A percentile compares a stretch with the other conserved stretches of the same genome.
These are phyloP conservation scores for Lepisosteus oculatus DNA, from an alignment of 2,113 vertebrate genomes.

Conservation along the genomic window DNA sequence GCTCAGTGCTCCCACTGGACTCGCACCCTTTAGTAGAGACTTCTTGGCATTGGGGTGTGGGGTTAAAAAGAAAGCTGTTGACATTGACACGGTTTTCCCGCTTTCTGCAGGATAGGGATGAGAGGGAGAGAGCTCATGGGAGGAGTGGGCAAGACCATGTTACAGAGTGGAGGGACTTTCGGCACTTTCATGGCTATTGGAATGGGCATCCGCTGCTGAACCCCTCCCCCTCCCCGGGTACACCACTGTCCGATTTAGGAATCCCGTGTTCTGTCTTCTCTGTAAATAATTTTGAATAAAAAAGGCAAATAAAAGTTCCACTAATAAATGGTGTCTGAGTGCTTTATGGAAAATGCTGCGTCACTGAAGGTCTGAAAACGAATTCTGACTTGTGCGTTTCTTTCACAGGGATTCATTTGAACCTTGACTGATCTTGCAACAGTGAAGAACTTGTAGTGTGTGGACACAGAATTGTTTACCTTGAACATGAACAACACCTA, in stretches of 20 bases:
- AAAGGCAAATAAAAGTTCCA: slow-evolving; percentile 50
- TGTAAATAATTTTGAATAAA: slow-evolving; percentile 19
- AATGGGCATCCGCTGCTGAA: slow-evolving; percentile 95
- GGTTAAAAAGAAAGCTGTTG: not conserved
- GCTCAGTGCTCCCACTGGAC: not conserved
- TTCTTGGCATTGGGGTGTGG: too few species aligned
- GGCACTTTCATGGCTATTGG: slow-evolving; percentile 98
- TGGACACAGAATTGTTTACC: too few species aligned
- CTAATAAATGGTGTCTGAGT: too few species aligned
- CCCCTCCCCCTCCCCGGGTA: slow-evolving; percentile 1
- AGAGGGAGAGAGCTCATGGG: slow-evolving; percentile 94
- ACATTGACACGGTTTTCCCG: slow-evolving; percentile 5
- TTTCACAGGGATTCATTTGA: too few species aligned
- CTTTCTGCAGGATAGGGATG: slow-evolving; percentile 84
- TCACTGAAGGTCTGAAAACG: too few species aligned
- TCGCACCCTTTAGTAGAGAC: not conserved
- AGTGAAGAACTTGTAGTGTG: too few species aligned
- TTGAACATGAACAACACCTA: too few species aligned
- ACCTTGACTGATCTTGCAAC: too few species aligned
- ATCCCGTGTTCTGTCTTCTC: not conserved
- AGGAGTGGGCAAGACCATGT: slow-evolving; percentile 97
- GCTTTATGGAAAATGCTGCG: too few species aligned
- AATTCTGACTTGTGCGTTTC: too few species aligned
- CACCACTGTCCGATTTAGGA: slow-evolving; percentile 36
- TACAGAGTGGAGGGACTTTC: slow-evolving; percentile 96